Conservation (phyloP, 1,140 invertebrate species). For the Drosophila trapezifrons region DNA sequence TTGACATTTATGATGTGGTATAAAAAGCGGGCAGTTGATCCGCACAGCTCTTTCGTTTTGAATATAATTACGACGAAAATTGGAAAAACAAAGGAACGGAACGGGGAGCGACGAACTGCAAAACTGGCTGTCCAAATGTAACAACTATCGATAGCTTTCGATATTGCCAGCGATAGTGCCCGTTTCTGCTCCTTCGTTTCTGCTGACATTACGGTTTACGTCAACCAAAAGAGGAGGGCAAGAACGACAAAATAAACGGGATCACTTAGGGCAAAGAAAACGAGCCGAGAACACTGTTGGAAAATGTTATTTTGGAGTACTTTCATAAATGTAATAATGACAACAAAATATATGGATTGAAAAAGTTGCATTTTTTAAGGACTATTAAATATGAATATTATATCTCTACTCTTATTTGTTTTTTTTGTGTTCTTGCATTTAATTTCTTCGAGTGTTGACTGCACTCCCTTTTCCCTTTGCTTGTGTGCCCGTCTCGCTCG, state of each 20-base stretch:
- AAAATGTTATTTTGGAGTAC: neutral
- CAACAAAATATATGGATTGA: neutral
- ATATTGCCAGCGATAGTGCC: conserved; percentile 11
- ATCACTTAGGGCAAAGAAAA: conserved; percentile 38
- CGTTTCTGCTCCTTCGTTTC: conserved; percentile 30
- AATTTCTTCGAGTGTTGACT: conserved; percentile 22
- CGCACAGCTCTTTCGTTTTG: conserved; percentile 26
- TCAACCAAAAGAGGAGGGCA: conserved; percentile 15
- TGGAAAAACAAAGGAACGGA: conserved; percentile 16
- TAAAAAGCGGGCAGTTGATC: conserved; percentile 25
- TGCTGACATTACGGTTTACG: conserved; percentile 52
- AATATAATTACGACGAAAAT: conserved; percentile 27
- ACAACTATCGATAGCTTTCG: conserved; percentile 21
- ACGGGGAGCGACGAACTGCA: conserved; percentile 13
- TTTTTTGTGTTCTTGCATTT: conserved; percentile 3
- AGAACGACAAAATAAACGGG: conserved; percentile 58
- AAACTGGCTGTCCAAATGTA: conserved; percentile 11
- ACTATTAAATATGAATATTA: neutral
- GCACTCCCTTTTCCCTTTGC: conserved; percentile 45
- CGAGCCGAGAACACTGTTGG: neutral
- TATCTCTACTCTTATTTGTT: neutral
- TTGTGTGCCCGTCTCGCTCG: conserved; percentile 26
- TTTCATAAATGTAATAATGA: neutral
- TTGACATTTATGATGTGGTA: conserved; percentile 72
- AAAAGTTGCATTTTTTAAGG: too few relatives aligned